These are phyloP conservation scores for Drosophila carrolli DNA, from an alignment of 1,140 invertebrate genomes.

Conservation along the genomic window DNA sequence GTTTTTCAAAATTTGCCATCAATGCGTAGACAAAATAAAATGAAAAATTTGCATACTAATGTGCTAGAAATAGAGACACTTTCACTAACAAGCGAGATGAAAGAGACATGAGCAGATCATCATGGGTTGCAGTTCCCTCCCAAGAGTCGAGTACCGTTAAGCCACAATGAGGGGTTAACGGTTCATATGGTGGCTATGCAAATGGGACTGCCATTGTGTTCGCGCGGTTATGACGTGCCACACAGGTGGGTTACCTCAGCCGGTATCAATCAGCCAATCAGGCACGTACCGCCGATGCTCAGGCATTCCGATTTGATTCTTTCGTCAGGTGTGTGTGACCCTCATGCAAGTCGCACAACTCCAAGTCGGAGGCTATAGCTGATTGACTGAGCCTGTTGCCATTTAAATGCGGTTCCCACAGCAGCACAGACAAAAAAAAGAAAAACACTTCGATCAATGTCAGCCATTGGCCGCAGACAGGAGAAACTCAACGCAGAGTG, in stretches of 20 bases:
- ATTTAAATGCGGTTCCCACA: conserved; percentile 34
- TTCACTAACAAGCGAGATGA: conserved; percentile 49
- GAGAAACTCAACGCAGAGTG: conserved; percentile 41
- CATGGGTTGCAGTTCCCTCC: conserved; percentile 2
- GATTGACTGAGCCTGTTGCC: conserved; percentile 5
- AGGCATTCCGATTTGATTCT: conserved; percentile 36
- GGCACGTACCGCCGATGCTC: conserved; percentile 60
- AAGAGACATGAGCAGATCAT: neutral
- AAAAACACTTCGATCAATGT: conserved; percentile 47
- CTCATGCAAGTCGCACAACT: conserved; percentile 3
- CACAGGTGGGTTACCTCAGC: conserved; percentile 25
- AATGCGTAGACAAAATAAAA: conserved; percentile 47
- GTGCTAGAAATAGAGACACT: conserved; percentile 55
- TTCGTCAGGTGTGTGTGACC: conserved; percentile 19
- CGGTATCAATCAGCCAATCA: conserved; percentile 67
- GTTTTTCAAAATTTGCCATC: conserved; percentile 52
- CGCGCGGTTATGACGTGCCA: conserved; percentile 62
- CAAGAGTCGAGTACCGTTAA: conserved; percentile 27
- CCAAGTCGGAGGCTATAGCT: conserved; percentile 1
- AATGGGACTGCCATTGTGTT: conserved; percentile 27
- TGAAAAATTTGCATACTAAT: conserved; percentile 71
- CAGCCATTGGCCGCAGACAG: conserved; percentile 31
- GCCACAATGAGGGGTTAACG: conserved; percentile 44
- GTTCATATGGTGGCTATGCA: conserved; percentile 35
- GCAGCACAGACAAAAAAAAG: conserved; percentile 28